Base-by-base conservation (phyloP, 2,888 invertebrate genomes). In the Drosophila imparisetae region DNA sequence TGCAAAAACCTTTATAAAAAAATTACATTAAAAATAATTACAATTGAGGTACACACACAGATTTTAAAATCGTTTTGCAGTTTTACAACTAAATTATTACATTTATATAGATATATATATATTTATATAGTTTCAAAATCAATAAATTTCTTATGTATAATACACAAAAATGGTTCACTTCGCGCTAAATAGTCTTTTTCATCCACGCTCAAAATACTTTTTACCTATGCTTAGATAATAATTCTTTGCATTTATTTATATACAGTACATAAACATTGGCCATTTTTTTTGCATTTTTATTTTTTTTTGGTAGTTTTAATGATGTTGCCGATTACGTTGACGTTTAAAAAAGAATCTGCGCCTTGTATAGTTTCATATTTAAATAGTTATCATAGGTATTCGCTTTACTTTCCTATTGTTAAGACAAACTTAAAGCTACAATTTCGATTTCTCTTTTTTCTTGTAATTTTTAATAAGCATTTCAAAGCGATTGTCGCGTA, bases 401-500 rank as follows among this genome's bases (percentile, higher is more conserved):
- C 48, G 69, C 57, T 65, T 64, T 74, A 34, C 49, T 72, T 60
- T 38, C 52, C 55, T 69, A 52, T 67, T 64, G 27, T 79, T 72
- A 59, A 63, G 59, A 72, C 63, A 60, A 73, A 58, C 71, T 80
- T 74, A 84, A 61, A 65, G 67, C 77, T 84, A 87, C 58, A 66
- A 72, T 67, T 66, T 84, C 71, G 68, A 75, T 71, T 60, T 81
- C 65, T 69, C 34, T 55, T 69, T 52, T 24, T 52, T 55, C 30
- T 58, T 53, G 49, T 50, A 34, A 40, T 67, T 54, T 48, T 72
- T 59, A 71, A 68, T 89, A 86, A 86, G 86, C 86, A 86, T 90
- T 90, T 90, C 66, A 79, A 86, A 90, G 86, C 86, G 86, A 86
- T 86, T 86, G 86, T 86, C 86, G 86, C 86, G 87, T 86, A 86